Percentiles rank a stretch among this genome's conserved stretches.
Evolutionary conservation across 2,113 vertebrate species (phyloP).

Genomic region (Apistogramma diplotaenia): DNA sequence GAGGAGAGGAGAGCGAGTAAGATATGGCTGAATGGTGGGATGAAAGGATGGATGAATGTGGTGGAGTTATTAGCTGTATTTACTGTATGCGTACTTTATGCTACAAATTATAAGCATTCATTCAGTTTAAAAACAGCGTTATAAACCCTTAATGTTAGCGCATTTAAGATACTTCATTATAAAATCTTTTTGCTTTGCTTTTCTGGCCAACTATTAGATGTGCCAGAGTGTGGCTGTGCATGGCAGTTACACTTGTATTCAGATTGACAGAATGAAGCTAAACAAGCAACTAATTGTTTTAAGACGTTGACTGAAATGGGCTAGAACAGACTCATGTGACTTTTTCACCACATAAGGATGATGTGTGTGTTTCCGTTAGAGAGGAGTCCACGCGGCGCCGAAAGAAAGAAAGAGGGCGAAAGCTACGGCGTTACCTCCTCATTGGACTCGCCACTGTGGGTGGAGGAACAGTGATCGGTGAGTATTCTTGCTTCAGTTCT

Average conservation of each 20-base stretch:
- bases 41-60: neutral
- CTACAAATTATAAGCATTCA: neutral
- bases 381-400: constrained; percentile 80
- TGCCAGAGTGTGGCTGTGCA: neutral
- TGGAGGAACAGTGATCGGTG: constrained; percentile 92
- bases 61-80: neutral
- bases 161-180: neutral
- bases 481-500: constrained; percentile 43
- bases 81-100: neutral
- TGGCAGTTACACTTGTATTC: neutral
- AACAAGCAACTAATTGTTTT: neutral
- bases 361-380: constrained; percentile 66
- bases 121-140: neutral
- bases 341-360: neutral
- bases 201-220: neutral
- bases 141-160: neutral
- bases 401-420: constrained; percentile 84
- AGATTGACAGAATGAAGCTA: neutral
- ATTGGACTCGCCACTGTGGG: constrained; percentile 92
- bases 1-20: constrained; percentile 85
- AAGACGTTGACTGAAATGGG: neutral
- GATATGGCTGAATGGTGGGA: constrained; percentile 57
- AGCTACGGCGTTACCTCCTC: constrained; percentile 88
- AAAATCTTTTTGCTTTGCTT: neutral
- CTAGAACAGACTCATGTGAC: neutral